Conservation (phyloP, 64 coral and sea anemone species). For the Catalaphyllia jardinei region DNA sequence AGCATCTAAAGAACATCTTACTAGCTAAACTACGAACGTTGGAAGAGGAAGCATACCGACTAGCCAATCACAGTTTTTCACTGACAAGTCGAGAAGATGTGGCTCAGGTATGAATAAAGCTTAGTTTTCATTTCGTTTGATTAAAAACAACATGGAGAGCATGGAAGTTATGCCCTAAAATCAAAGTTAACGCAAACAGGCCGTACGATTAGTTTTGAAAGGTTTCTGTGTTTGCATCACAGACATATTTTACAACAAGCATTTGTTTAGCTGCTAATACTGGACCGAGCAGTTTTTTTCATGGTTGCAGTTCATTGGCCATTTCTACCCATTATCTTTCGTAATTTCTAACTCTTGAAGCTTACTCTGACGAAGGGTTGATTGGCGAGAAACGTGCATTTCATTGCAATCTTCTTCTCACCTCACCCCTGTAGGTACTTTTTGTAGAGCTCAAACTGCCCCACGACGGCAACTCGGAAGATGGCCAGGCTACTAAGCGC, state of each 20-base stretch:
- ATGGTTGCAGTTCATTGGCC: too few species aligned
- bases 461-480: constrained; percentile 70
- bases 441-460: constrained; percentile 85
- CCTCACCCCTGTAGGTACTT: constrained; percentile 39
- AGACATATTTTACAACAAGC: too few species aligned
- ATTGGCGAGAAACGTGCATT: too few species aligned
- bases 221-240: too few species aligned
- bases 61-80: constrained; percentile 93
- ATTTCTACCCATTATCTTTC: too few species aligned
- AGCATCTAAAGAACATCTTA: constrained; percentile 88
- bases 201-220: too few species aligned
- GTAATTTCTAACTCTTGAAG: too few species aligned
- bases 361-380: too few species aligned
- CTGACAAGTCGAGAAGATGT: constrained; percentile 90
- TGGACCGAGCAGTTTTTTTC: too few species aligned
- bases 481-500: constrained; percentile 25
- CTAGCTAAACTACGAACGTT: constrained; percentile 90
- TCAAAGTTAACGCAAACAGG: too few species aligned
- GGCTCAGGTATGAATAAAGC: constrained; percentile 42
- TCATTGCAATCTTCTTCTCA: neutral
- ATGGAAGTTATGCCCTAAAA: too few species aligned
- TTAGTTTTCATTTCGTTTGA: neutral
- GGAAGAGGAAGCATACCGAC: constrained; percentile 84
- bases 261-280: too few species aligned
- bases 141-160: neutral